Evolutionary conservation across 2,888 invertebrate genomes (phyloP).

Genomic region (Pasiphila rectangulata): DNA sequence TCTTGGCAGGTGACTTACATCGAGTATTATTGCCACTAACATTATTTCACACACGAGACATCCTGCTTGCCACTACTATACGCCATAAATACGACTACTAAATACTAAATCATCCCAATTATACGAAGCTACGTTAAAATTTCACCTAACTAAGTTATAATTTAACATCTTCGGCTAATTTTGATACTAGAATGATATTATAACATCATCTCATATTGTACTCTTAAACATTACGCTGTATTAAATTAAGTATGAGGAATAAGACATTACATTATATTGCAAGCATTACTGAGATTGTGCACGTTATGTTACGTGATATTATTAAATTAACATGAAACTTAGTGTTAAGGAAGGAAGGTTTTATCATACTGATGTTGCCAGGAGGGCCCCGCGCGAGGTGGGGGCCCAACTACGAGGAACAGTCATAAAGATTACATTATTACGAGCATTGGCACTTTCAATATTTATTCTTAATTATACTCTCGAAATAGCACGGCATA

Average conservation of each 20-base stretch:
- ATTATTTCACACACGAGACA: conserved; percentile 69
- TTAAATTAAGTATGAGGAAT: conserved; percentile 74
- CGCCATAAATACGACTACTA: conserved; percentile 72
- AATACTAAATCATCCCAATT: conserved; percentile 81
- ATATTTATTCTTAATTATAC: conserved; percentile 80
- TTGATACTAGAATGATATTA: conserved; percentile 80
- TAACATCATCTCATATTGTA: conserved; percentile 81
- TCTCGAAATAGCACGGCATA: conserved; percentile 80
- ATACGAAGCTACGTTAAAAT: conserved; percentile 81
- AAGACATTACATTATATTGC: conserved; percentile 75
- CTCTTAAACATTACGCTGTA: conserved; percentile 80
- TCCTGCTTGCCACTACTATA: conserved; percentile 62
- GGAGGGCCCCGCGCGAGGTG: conserved; percentile 32
- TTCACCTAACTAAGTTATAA: conserved; percentile 79
- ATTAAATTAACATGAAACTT: conserved; percentile 61
- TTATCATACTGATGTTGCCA: conserved; percentile 61
- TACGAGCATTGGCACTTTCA: conserved; percentile 83
- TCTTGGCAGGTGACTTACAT: conserved; percentile 66
- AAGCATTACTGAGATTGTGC: conserved; percentile 82
- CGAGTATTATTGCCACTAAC: conserved; percentile 79
- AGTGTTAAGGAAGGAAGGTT: conserved; percentile 56
- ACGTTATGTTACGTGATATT: conserved; percentile 70
- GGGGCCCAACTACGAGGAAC: conserved; percentile 67
- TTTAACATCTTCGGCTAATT: conserved; percentile 82
- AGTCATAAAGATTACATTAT: conserved; percentile 79